Evolutionary conservation across 2,888 invertebrate species (phyloP), one percentile per base, ranked within the genome.

Genomic region (Macrophya annulata): DNA sequence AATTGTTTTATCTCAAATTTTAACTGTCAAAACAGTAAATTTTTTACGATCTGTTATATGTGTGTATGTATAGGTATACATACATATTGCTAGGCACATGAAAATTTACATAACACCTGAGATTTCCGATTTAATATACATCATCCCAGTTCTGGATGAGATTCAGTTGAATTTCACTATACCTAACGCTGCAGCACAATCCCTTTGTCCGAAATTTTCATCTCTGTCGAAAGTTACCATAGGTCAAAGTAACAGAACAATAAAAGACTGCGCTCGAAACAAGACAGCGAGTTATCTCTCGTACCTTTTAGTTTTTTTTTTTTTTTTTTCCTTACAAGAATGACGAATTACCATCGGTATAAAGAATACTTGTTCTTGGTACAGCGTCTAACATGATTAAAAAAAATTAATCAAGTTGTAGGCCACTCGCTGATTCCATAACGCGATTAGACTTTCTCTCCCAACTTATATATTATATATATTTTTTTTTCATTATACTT

Each of bases 361-460:
- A 4, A 17, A 55, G 17, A 55, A 55, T 55, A 55, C n/a, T 55
- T 55, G n/a, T 55, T 55, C n/a, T 55, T 55, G 55, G n/a, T 55
- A 55, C 55, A 55, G 55, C 55, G 55, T 55, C n/a, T n/a, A n/a
- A 55, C 55, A n/a, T n/a, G 55, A 55, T 55, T 6, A n/a, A 55
- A n/a, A 55, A 48, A 48, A 68, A 68, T 68, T 10, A 6, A 37
- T 68, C 37, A 17, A 68, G 5, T 68, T 68, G 31, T 68, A 17
- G 68, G 68, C 17, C 37, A 68, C 37, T 31, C 17, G 37, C 17
- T 37, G 37, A 68, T 68, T 15, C 37, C 37, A 31, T 68, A 37
- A 15, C 68, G 37, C 37, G 15, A 68, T 68, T 68, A 68, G 37
- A 68, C 68, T 68, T 68, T 68, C 68, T 68, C 68, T 17, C 68